phyloP scores from a whole-genome alignment of 2,888 invertebrate genomes.

The Spialia ferax region DNA sequence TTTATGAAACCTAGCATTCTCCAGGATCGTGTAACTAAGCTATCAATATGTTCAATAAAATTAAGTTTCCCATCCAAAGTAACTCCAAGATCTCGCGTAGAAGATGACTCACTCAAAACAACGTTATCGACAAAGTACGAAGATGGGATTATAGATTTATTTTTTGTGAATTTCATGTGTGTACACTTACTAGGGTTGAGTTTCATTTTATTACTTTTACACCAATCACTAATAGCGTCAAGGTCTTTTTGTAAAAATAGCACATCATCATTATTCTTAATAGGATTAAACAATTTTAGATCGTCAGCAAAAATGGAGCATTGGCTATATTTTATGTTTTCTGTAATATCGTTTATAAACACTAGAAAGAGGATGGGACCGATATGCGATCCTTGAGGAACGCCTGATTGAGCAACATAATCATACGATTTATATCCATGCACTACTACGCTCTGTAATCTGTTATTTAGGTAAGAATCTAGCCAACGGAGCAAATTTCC shows the following conservation, averaged over 20 bases:
- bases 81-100: constrained; percentile 5
- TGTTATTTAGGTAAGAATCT: not conserved
- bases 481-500: not conserved
- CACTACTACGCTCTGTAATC: not conserved
- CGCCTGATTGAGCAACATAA: not conserved
- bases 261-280: not conserved
- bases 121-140: not conserved
- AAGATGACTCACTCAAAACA: not conserved
- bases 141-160: not conserved
- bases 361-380: not conserved
- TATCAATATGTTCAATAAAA: constrained; percentile 4
- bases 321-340: not conserved
- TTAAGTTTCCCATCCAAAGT: constrained; percentile 5
- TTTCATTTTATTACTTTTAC: not conserved
- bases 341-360: not conserved
- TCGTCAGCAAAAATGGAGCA: not conserved
- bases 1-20: not conserved
- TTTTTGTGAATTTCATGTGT: not conserved
- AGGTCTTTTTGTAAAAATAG: not conserved
- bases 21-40: not conserved
- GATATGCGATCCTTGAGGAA: not conserved
- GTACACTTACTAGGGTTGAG: not conserved
- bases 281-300: not conserved
- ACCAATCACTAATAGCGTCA: not conserved
- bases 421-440: not conserved